phyloP scores from a whole-genome alignment of 2,113 vertebrate genomes.

The Pachycephala philippinensis region DNA sequence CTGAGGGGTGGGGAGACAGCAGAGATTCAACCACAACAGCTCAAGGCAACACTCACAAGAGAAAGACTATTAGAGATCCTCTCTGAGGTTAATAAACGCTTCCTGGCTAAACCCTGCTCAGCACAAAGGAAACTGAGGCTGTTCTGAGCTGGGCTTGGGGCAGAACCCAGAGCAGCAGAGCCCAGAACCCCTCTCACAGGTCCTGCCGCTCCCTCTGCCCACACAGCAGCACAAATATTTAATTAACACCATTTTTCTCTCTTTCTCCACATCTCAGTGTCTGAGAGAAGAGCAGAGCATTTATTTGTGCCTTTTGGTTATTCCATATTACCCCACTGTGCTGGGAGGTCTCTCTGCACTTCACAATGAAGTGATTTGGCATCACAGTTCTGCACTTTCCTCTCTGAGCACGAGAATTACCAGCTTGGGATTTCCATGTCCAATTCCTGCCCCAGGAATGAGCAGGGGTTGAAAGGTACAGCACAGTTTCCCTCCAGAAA shows the following conservation, averaged over 20 bases:
- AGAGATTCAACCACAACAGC: neutral
- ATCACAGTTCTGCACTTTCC: neutral
- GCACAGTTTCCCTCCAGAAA: neutral
- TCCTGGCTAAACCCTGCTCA: neutral
- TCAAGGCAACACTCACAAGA: neutral
- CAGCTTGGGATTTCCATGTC: neutral
- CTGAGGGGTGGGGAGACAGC: neutral
- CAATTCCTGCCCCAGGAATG: neutral
- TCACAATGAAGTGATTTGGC: neutral
- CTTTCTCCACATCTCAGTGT: neutral
- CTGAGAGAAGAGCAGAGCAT: neutral
- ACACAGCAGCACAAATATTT: too few species aligned
- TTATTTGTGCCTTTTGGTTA: neutral
- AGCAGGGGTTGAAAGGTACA: neutral
- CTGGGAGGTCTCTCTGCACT: neutral
- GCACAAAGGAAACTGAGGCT: neutral
- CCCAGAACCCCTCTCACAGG: too few species aligned
- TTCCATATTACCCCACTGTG: neutral
- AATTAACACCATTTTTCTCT: too few species aligned
- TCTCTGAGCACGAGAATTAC: neutral
- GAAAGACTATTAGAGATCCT: neutral
- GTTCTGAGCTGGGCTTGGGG: neutral
- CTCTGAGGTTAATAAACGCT: neutral
- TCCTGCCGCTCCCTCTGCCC: too few species aligned
- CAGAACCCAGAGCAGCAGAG: neutral